A percentile compares a stretch with the other conserved stretches of the same genome.
Evolutionary conservation across 2,888 invertebrate genomes (phyloP).

Genomic region (Caenorhabditis becei): DNA sequence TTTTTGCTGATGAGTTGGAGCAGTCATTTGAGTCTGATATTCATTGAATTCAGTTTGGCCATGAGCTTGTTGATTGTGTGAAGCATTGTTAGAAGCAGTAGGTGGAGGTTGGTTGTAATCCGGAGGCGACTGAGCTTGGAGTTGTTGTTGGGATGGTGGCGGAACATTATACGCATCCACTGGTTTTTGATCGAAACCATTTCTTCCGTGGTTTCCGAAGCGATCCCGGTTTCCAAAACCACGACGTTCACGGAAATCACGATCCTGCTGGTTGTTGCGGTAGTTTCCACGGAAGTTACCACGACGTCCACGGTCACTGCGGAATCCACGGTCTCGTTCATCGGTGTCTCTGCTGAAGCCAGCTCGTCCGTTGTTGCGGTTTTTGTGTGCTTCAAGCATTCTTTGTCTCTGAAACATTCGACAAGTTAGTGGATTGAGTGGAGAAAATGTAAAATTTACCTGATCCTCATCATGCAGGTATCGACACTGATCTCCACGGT

Average conservation of each 20-base stretch:
- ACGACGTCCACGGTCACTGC: conserved; percentile 22
- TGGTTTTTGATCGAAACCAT: neutral
- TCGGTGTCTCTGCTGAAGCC: neutral
- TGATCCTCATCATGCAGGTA: conserved; percentile 47
- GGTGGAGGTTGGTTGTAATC: neutral
- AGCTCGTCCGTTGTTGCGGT: neutral
- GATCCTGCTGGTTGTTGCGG: conserved; percentile 6
- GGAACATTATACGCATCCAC: neutral
- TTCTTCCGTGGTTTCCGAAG: neutral
- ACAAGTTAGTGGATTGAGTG: neutral
- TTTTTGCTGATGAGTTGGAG: neutral
- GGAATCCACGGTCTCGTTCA: neutral
- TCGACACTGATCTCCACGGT: conserved; percentile 44
- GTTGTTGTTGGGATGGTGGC: neutral
- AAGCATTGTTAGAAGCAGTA: neutral
- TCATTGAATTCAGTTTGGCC: neutral
- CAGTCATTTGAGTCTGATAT: neutral
- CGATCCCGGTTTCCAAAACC: neutral
- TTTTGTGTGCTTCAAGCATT: neutral
- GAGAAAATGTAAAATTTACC: conserved; percentile 16
- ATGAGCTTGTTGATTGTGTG: neutral
- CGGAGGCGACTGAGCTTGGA: neutral
- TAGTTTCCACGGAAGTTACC: conserved; percentile 19
- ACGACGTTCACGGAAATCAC: neutral
- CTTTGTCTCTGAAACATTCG: neutral